Base-by-base conservation (phyloP, 2,888 invertebrate genomes). In the Tupiocoris notatus region DNA sequence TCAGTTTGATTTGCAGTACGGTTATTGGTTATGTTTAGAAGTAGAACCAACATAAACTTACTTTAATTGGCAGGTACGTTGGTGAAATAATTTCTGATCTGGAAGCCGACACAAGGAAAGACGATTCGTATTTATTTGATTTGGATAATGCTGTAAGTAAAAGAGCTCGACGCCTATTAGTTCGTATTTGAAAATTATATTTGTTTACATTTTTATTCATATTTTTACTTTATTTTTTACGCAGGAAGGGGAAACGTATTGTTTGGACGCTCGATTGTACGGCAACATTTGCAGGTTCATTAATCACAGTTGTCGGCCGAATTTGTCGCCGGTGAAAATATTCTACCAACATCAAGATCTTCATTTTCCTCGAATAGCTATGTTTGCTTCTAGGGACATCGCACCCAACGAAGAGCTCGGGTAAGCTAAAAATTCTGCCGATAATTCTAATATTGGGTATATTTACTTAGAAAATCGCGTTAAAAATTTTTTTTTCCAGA, bases 231-330 rank as follows among this genome's bases (percentile, higher is more conserved):
- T n/a, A n/a, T n/a, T n/a, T n/a, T n/a, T n/a, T n/a, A n/a, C n/a
- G 22, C 81, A 91, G 90, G 90, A 90, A 81, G 87, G 87, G 17
- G 90, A 90, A 81, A 88, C 90, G 39, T 92, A 92, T 83, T 96
- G 95, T 83, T 93, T 96, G 81, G 96, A 97, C 86, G 96, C 96
- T n/a, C 89, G 92, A 77, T 88, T 88, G 78, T 96, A 91, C 84
- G 96, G 96, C 77, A 95, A 96, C 85, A 89, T 96, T 76, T 92
- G 93, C 78, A 89, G 96, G 16, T 97, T 96, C 86, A 92, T 96
- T 80, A 97, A 97, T 87, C 97, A 97, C 86, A 91, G 92, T 80
- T 97, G 97, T 84, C 88, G 89, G 58, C 93, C 96, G 12, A 96
- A 95, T 87, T 86, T 95, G 78, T 88, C 93, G 79, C 94, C 96